phyloP scores from a whole-genome alignment of 2,797 vertebrate species.

The Sebastes wilsoni region DNA sequence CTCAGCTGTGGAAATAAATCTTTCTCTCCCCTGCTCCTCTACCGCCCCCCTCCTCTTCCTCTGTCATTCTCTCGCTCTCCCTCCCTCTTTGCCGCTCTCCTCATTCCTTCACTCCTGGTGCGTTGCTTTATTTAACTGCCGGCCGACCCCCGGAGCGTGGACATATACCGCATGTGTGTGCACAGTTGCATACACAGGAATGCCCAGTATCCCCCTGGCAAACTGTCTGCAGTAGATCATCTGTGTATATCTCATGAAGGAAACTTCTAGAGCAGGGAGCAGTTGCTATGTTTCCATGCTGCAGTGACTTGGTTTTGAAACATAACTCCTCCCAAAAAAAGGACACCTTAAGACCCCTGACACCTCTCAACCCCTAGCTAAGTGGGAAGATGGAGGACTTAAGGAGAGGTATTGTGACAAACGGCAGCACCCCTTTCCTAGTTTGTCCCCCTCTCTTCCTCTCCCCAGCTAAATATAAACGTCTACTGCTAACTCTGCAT shows the following conservation, averaged over 20 bases:
- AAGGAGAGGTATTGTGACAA: conserved; percentile 26
- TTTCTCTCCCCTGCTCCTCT: conserved; percentile 36
- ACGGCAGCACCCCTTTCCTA: conserved; percentile 23
- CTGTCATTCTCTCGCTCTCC: conserved; percentile 57
- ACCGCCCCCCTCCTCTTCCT: conserved; percentile 52
- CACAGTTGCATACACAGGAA: conserved; percentile 56
- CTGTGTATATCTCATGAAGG: background rate
- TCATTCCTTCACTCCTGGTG: conserved; percentile 69
- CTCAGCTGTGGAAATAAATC: conserved; percentile 84
- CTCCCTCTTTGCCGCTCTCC: conserved; percentile 35
- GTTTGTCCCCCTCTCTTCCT: conserved; percentile 36
- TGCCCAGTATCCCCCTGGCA: conserved; percentile 34
- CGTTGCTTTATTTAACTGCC: conserved; percentile 75
- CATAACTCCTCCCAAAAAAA: conserved; percentile 37
- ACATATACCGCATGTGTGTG: conserved; percentile 51
- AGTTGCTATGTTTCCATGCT: background rate
- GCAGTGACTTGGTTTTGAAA: conserved; percentile 40
- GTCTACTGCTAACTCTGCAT: conserved; percentile 40
- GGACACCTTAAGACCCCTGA: conserved; percentile 33
- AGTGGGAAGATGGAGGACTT: conserved; percentile 37
- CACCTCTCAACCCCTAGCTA: conserved; percentile 33
- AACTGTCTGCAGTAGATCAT: conserved; percentile 25
- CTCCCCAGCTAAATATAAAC: conserved; percentile 71
- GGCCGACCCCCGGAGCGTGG: conserved; percentile 22
- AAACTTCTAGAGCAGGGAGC: conserved; percentile 23